A percentile compares a stretch with the other conserved stretches of the same genome.
These are phyloP conservation scores for Masnerella sp. DNA, from an alignment of 2,888 invertebrate genomes.

Conservation along the genomic window DNA sequence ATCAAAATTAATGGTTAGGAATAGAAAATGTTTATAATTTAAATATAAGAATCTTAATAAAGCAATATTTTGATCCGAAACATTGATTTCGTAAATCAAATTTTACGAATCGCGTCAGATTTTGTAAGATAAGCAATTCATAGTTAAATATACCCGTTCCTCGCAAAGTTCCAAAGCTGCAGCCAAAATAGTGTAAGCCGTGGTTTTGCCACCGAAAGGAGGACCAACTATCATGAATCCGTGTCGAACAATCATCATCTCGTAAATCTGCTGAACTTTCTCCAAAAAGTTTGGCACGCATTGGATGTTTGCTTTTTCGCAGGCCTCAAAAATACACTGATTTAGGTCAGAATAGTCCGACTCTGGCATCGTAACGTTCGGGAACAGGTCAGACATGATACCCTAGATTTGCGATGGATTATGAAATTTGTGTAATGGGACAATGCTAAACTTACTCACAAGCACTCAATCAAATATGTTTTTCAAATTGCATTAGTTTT, in stretches of 20 bases:
- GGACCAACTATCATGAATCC: constrained; percentile 82
- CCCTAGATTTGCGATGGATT: constrained; percentile 75
- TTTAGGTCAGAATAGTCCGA: constrained; percentile 89
- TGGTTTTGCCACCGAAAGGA: constrained; percentile 81
- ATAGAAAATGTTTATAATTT: too few species aligned
- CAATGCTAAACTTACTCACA: not conserved
- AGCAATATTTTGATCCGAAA: too few species aligned
- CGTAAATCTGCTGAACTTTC: constrained; percentile 81
- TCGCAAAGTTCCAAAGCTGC: constrained; percentile 79
- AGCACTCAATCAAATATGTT: too few species aligned
- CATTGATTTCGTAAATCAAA: too few species aligned
- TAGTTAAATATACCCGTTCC: constrained; percentile 78
- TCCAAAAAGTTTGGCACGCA: constrained; percentile 82
- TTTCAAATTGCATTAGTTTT: not conserved
- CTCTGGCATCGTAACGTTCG: constrained; percentile 79
- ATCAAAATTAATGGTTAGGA: too few species aligned
- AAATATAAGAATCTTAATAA: too few species aligned
- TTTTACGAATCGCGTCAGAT: not conserved
- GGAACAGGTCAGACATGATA: constrained; percentile 83
- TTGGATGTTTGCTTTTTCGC: constrained; percentile 87
- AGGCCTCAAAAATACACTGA: constrained; percentile 82
- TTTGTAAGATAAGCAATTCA: too few species aligned
- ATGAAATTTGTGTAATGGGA: not conserved
- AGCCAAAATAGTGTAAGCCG: constrained; percentile 79
- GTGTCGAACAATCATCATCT: constrained; percentile 82